Percentiles rank a stretch among this genome's conserved stretches.
Conservation (phyloP, 2,888 invertebrate species). For the Tholera decimalis region DNA sequence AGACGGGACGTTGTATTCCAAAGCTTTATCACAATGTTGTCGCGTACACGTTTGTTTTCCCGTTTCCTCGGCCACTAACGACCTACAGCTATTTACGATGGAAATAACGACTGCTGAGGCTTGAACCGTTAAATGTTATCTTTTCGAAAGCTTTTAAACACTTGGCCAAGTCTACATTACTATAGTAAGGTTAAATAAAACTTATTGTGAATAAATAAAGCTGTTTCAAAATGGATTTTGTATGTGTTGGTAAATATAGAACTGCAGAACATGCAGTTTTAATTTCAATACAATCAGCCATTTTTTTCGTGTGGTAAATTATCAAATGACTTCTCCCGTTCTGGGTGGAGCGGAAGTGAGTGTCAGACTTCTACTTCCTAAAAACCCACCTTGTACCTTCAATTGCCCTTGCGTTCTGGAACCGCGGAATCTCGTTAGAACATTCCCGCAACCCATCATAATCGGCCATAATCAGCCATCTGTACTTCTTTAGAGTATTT, state of each 20-base stretch:
- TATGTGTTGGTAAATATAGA: no score
- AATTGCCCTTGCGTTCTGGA: no score
- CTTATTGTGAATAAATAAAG: constrained; percentile 1
- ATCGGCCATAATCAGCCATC: neutral
- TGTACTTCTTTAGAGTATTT: neutral
- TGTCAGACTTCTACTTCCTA: no score
- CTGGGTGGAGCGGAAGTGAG: no score
- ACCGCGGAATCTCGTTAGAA: no score
- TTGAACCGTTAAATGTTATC: constrained; percentile 80
- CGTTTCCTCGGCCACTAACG: constrained; percentile 76
- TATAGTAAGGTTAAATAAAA: constrained; percentile 15
- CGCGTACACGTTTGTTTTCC: constrained; percentile 74
- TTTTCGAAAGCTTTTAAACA: constrained; percentile 65
- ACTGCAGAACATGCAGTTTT: no score
- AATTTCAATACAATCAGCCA: no score
- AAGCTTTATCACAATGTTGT: constrained; percentile 79
- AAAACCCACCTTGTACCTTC: no score
- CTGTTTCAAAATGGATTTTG: neutral
- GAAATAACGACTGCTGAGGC: constrained; percentile 78
- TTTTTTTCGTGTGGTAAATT: no score
- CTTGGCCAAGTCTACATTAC: constrained; percentile 41
- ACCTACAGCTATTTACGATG: constrained; percentile 79
- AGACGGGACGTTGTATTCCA: constrained; percentile 71
- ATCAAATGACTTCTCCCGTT: no score
- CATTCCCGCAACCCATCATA: no score